Evolutionary conservation across 2,113 vertebrate species (phyloP).

Genomic region (Taxidea taxus): DNA sequence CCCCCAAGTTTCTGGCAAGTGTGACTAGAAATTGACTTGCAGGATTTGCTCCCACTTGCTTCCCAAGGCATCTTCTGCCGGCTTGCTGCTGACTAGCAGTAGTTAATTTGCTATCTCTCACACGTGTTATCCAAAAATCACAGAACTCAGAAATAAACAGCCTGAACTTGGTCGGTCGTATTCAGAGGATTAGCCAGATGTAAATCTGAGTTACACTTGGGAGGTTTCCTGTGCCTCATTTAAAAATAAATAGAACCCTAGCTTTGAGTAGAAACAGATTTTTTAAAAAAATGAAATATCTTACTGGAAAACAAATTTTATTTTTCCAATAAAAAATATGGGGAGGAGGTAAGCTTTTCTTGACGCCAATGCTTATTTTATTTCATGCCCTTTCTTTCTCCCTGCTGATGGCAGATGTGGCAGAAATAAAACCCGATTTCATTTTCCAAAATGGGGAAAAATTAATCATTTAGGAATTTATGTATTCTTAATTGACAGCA

Average conservation of each 20-base stretch:
- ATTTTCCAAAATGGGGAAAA: constrained; percentile 34
- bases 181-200: constrained; percentile 47
- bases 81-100: constrained; percentile 41
- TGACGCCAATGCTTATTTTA: neutral
- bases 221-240: constrained; percentile 59
- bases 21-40: constrained; percentile 62
- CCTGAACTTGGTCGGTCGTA: constrained; percentile 48
- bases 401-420: constrained; percentile 41
- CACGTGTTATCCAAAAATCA: constrained; percentile 55
- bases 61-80: constrained; percentile 56
- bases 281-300: neutral
- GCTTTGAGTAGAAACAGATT: constrained; percentile 34
- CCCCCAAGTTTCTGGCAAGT: constrained; percentile 76
- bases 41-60: constrained; percentile 43
- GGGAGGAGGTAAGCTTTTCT: neutral
- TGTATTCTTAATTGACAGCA: constrained; percentile 17
- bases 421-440: constrained; percentile 55
- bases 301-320: constrained; percentile 66
- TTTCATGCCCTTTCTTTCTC: neutral
- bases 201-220: constrained; percentile 64
- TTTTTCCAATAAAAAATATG: constrained; percentile 69
- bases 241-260: constrained; percentile 70
- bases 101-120: constrained; percentile 57
- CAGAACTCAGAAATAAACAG: constrained; percentile 73
- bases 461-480: constrained; percentile 58